Percentiles rank a stretch among this genome's conserved stretches.
phyloP scores from a whole-genome alignment of 2,113 vertebrate genomes.

The Scophthalmus maximus region DNA sequence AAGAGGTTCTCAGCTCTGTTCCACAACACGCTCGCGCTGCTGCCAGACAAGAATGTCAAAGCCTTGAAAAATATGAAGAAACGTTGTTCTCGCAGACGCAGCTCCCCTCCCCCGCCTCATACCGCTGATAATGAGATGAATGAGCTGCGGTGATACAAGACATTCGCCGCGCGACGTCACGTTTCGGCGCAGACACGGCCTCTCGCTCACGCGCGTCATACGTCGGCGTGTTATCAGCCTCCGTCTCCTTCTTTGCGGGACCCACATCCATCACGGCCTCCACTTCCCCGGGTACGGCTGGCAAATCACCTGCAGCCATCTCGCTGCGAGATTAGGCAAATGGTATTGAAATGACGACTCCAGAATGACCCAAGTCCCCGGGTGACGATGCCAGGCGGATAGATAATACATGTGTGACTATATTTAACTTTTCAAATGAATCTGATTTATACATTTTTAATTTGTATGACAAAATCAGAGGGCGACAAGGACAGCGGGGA shows the following conservation, averaged over 20 bases:
- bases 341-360: constrained; percentile 64
- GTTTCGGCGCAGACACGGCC: constrained; percentile 7
- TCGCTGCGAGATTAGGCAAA: constrained; percentile 71
- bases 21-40: constrained; percentile 62
- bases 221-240: constrained; percentile 59
- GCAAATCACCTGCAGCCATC: constrained; percentile 71
- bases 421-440: constrained; percentile 38
- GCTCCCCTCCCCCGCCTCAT: constrained; percentile 36
- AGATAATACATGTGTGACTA: constrained; percentile 47
- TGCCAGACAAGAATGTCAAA: constrained; percentile 67
- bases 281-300: constrained; percentile 61
- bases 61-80: constrained; percentile 52
- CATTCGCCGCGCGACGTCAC: constrained; percentile 29
- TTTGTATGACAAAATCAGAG: constrained; percentile 28
- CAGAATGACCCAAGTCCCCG: constrained; percentile 33
- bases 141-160: constrained; percentile 51
- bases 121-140: constrained; percentile 69
- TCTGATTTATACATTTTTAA: background rate
- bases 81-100: constrained; percentile 51
- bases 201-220: constrained; percentile 49
- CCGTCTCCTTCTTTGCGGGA: constrained; percentile 29
- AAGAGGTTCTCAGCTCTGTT: constrained; percentile 64
- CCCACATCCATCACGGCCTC: constrained; percentile 65
- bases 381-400: constrained; percentile 15
- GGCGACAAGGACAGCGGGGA: background rate